A percentile compares a stretch with the other conserved stretches of the same genome.
Evolutionary conservation across 1,140 invertebrate genomes (phyloP).

Genomic region (Bradysia coprophila): DNA sequence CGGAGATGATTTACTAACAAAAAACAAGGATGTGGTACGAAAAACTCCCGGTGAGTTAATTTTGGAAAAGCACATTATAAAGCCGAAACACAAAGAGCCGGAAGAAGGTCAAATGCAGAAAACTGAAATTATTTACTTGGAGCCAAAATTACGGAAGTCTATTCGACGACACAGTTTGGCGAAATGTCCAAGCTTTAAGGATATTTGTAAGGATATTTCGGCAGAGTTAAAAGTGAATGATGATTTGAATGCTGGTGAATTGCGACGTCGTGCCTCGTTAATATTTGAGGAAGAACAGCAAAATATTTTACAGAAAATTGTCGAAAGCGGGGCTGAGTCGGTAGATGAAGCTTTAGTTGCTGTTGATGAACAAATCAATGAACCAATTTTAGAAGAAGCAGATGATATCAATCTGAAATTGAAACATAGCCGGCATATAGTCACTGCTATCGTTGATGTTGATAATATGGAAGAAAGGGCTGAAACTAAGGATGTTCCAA

Average conservation of each 20-base stretch:
- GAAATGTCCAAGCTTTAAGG: slow-evolving; percentile 27
- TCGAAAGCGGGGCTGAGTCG: not conserved
- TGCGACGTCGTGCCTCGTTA: slow-evolving; percentile 17
- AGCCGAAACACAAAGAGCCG: slow-evolving; percentile 29
- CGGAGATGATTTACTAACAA: slow-evolving; percentile 29
- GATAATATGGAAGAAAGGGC: slow-evolving; percentile 12
- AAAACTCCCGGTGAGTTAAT: slow-evolving; percentile 50
- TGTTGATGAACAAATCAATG: slow-evolving; percentile 13
- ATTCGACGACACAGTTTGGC: slow-evolving; percentile 17
- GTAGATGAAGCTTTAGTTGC: slow-evolving; percentile 14
- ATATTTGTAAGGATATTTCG: slow-evolving; percentile 30
- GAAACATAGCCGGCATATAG: slow-evolving; percentile 10
- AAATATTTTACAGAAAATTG: slow-evolving; percentile 13
- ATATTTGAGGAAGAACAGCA: slow-evolving; percentile 22
- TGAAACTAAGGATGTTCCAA: not conserved
- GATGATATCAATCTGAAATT: not conserved
- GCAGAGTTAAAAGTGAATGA: slow-evolving; percentile 23
- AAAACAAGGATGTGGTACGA: slow-evolving; percentile 25
- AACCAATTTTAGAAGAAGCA: slow-evolving; percentile 6
- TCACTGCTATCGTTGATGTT: slow-evolving; percentile 16
- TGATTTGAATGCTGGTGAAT: slow-evolving; percentile 28
- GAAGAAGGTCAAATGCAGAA: not conserved
- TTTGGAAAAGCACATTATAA: slow-evolving; percentile 56
- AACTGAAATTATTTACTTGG: not conserved
- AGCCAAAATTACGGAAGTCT: not conserved